A percentile compares a stretch with the other conserved stretches of the same genome.
These are phyloP conservation scores for Drosophila auraria DNA, from an alignment of 1,140 invertebrate species.

Conservation along the genomic window DNA sequence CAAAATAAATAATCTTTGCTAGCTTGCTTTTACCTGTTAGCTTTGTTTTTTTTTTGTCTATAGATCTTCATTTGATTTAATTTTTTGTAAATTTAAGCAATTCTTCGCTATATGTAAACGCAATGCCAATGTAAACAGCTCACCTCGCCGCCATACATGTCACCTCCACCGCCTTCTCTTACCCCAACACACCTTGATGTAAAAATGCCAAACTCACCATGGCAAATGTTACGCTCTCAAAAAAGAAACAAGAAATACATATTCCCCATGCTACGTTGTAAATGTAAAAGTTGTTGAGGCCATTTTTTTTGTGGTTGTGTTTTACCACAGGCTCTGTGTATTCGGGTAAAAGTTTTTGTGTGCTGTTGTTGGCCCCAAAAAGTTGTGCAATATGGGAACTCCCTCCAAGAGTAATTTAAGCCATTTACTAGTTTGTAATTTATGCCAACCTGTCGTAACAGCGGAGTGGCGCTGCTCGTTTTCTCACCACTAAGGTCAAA, in stretches of 20 bases:
- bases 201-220: conserved; percentile 31
- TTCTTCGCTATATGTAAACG: conserved; percentile 23
- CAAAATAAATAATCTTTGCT: background rate
- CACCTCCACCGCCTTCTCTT: background rate
- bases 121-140: conserved; percentile 30
- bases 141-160: conserved; percentile 23
- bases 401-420: conserved; percentile 11
- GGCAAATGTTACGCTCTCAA: conserved; percentile 30
- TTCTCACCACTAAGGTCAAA: conserved; percentile 61
- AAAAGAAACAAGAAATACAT: conserved; percentile 19
- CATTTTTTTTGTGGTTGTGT: conserved; percentile 23
- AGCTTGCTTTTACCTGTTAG: background rate
- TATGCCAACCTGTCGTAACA: conserved; percentile 22
- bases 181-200: conserved; percentile 16
- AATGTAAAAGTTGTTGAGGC: conserved; percentile 58
- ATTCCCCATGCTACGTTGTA: conserved; percentile 61
- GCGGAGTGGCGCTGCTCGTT: conserved; percentile 13
- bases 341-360: conserved; percentile 24
- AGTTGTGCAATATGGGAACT: conserved; percentile 38
- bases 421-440: conserved; percentile 45
- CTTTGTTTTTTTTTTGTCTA: too few relatives aligned
- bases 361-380: conserved; percentile 1
- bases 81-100: background rate
- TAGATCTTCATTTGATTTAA: background rate
- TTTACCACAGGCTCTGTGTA: conserved; percentile 10